Evolutionary conservation across 1,140 invertebrate species (phyloP), one percentile per base, ranked within the genome.

Genomic region (Medauroidea extradentata): DNA sequence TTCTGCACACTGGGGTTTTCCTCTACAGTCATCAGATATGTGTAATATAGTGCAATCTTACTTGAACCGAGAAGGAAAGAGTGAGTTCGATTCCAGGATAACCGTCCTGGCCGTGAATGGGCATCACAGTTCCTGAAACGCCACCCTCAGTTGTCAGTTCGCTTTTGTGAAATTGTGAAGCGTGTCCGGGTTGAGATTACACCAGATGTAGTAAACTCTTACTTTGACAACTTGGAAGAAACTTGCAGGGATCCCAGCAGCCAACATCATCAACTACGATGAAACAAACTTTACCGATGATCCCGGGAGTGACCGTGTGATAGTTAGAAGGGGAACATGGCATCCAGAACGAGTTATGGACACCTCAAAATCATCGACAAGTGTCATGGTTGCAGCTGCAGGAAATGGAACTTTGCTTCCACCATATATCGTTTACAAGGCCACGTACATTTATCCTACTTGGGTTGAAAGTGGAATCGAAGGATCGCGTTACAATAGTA

Each of bases 221-320:
- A 69, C 25, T 60, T 52, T 62, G 59, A 75, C 60, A 57, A 76
- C 21, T 38, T 39, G 53, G 39, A 43, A n/a, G 38, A 51, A 60
- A 53, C 25, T 75, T 11, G 29, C 69, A 61, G 64, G 63, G 25
- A 65, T 74, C n/a, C 69, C 70, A 25, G 62, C 67, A 16, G 39
- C 58, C n/a, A 67, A 71, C 54, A 70, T 77, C 16, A 54, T 72
- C 3, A 74, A 75, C 58, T 74, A 72, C 55, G 69, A 73, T 53
- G 69, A 73, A 48, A 71, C 72, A 56, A 72, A 72, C 57, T 53
- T 73, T 2, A n/a, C n/a, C 1, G 68, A 69, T 55, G 67, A 70
- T 39, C 67, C 70, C 9, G 67, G 69, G 4, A 61, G 60, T 34
- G 52, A 41, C 18, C 70, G 65, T 55, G 54, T 67, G 43, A 51